Evolutionary conservation across 1,140 invertebrate genomes (phyloP).

Genomic region (Ostrea edulis): DNA sequence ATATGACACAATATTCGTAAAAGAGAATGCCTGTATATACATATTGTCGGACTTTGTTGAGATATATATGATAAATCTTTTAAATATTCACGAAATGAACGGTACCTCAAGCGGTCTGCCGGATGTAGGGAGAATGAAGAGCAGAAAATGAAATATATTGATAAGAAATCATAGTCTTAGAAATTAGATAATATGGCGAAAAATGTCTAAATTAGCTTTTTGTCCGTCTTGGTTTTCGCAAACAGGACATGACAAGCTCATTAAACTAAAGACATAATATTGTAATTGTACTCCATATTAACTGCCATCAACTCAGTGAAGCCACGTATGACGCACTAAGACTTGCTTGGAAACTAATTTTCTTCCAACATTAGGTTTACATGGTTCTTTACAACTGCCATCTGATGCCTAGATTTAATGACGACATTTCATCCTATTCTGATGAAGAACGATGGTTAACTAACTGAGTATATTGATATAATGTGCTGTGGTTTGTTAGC

Average conservation of each 20-base stretch:
- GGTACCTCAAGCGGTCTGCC: no score
- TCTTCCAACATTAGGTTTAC: not conserved
- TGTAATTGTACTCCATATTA: not conserved
- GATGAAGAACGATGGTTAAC: constrained; percentile 27
- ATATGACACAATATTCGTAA: no score
- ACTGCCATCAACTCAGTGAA: not conserved
- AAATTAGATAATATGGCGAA: no score
- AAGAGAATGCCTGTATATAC: no score
- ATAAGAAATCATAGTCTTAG: no score
- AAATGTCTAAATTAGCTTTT: no score
- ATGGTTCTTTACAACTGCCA: constrained; percentile 10
- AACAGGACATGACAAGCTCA: not conserved
- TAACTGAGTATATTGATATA: not conserved
- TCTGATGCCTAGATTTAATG: constrained; percentile 8
- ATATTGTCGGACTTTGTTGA: no score
- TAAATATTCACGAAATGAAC: no score
- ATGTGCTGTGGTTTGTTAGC: constrained; percentile 18
- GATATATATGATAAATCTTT: no score
- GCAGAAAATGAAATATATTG: no score
- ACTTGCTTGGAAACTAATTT: constrained; percentile 19
- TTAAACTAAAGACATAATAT: not conserved
- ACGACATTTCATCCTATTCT: constrained; percentile 10
- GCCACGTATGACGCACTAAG: not conserved
- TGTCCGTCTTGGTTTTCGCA: not conserved
- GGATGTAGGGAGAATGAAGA: no score